phyloP scores from a whole-genome alignment of 2,113 vertebrate genomes.

The Trematocara variabile region DNA sequence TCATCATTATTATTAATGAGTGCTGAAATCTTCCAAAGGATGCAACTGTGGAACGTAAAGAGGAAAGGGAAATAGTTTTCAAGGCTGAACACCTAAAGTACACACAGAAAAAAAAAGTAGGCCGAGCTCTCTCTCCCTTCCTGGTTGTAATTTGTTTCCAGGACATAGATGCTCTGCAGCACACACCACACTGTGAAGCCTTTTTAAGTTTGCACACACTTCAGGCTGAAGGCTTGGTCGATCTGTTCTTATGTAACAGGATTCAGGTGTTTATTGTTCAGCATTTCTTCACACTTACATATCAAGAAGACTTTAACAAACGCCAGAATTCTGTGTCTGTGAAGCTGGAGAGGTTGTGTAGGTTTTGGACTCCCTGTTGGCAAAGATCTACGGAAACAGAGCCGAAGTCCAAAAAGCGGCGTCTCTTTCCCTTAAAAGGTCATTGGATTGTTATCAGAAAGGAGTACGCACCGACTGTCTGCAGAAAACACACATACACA shows the following conservation, averaged over 20 bases:
- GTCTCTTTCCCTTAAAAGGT: not conserved
- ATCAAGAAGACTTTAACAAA: not conserved
- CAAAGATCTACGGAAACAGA: not conserved
- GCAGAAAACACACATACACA: not conserved
- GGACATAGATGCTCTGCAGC: not conserved
- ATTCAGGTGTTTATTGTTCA: not conserved
- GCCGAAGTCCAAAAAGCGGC: not conserved
- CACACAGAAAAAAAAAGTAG: not conserved
- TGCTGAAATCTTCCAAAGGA: not conserved
- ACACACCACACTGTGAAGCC: not conserved
- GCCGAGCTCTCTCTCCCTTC: not conserved
- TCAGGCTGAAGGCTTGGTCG: not conserved
- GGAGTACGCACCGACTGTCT: not conserved
- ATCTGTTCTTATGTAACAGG: not conserved
- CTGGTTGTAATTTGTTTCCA: not conserved
- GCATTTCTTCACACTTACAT: not conserved
- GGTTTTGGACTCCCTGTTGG: not conserved
- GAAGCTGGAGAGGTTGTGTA: not conserved
- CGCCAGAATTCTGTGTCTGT: not conserved
- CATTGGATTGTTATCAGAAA: not conserved
- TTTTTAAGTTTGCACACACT: not conserved
- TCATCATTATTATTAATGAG: not conserved
- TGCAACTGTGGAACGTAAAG: not conserved
- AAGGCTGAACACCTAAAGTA: not conserved
- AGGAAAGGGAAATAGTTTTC: not conserved